Percentiles rank a stretch among this genome's conserved stretches.
Evolutionary conservation across 2,888 invertebrate species (phyloP).

Genomic region (Itoplectis maculator): DNA sequence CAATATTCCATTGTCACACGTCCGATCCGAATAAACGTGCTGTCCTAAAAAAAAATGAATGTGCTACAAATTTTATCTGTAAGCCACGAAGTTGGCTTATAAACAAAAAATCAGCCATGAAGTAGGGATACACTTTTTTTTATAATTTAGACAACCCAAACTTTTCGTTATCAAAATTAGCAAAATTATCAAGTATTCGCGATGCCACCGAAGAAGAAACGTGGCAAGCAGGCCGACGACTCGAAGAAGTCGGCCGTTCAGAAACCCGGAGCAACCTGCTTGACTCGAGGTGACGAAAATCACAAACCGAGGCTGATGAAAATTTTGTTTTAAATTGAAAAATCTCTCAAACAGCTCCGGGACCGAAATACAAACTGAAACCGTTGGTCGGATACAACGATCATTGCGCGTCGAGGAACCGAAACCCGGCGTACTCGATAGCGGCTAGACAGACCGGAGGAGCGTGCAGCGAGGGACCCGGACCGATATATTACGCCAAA

Average conservation of each 20-base stretch:
- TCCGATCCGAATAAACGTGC: slow-evolving; percentile 56
- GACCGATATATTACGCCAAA: slow-evolving; percentile 84
- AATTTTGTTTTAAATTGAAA: slow-evolving; percentile 11
- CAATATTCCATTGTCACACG: slow-evolving; percentile 43
- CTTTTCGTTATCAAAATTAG: slow-evolving; percentile 54
- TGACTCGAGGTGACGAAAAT: slow-evolving; percentile 47
- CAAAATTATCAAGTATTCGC: slow-evolving; percentile 61
- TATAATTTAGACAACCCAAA: slow-evolving; percentile 59
- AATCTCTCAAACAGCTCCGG: slow-evolving; percentile 84
- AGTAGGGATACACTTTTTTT: slow-evolving; percentile 22
- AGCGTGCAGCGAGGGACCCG: slow-evolving; percentile 81
- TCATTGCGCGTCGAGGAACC: slow-evolving; percentile 87
- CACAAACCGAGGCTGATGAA: background rate
- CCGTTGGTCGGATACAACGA: slow-evolving; percentile 87
- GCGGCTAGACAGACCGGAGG: slow-evolving; percentile 81
- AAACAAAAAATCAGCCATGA: slow-evolving; percentile 39
- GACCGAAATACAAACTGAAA: slow-evolving; percentile 87
- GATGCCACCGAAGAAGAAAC: slow-evolving; percentile 61
- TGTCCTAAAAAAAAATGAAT: slow-evolving; percentile 47
- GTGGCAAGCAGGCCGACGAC: slow-evolving; percentile 16
- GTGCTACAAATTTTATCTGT: slow-evolving; percentile 17
- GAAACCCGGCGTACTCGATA: slow-evolving; percentile 89
- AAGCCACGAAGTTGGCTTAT: slow-evolving; percentile 44
- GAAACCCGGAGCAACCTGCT: slow-evolving; percentile 50
- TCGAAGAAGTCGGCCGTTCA: slow-evolving; percentile 54